Percentiles rank a stretch among this genome's conserved stretches.
These are phyloP conservation scores for Carduelis carduelis DNA, from an alignment of 2,797 vertebrate species.

Conservation along the genomic window DNA sequence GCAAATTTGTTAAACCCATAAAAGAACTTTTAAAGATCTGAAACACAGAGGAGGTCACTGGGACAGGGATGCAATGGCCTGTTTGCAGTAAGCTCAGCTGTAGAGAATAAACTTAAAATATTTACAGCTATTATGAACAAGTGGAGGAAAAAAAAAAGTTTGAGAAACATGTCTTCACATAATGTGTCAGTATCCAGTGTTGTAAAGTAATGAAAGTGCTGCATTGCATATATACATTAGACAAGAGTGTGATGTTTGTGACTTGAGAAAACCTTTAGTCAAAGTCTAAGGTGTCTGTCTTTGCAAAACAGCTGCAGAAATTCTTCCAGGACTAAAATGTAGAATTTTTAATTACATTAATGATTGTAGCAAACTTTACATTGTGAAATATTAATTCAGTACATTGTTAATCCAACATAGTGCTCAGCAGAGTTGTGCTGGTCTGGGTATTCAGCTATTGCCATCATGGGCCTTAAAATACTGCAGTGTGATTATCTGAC, in stretches of 20 bases:
- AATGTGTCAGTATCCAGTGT: accelerated
- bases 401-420: not conserved
- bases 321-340: not conserved
- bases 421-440: not conserved
- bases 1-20: accelerated
- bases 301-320: not conserved
- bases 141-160: not conserved
- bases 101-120: not conserved
- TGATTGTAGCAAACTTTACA: not conserved
- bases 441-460: not conserved
- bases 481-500: not conserved
- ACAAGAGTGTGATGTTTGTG: not conserved
- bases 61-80: not conserved
- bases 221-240: not conserved
- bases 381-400: constrained; percentile 22
- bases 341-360: not conserved
- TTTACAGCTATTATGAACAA: not conserved
- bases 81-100: not conserved
- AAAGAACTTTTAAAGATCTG: not conserved
- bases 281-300: not conserved
- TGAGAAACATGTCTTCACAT: not conserved
- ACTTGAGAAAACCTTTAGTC: not conserved
- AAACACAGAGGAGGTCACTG: not conserved
- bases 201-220: not conserved
- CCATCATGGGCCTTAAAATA: not conserved